Evolutionary conservation across 1,140 invertebrate species (phyloP).

Genomic region (Calephelis nemesis): DNA sequence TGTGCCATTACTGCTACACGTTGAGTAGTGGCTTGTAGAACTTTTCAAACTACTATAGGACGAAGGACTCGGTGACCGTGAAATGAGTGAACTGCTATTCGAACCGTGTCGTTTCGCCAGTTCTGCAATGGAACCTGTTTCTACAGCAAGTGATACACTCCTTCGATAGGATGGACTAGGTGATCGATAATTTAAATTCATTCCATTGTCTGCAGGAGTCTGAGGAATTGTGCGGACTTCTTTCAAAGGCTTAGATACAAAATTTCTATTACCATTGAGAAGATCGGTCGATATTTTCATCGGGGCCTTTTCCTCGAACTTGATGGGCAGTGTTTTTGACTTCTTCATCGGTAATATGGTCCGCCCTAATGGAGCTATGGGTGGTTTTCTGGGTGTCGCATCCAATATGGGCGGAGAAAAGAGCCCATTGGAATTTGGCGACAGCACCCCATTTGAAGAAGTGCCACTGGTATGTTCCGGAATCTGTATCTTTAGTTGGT

Average conservation of each 20-base stretch:
- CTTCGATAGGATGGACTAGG: conserved; percentile 67
- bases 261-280: conserved; percentile 61
- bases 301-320: conserved; percentile 64
- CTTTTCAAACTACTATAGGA: conserved; percentile 66
- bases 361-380: conserved; percentile 52
- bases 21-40: conserved; percentile 69
- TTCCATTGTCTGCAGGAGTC: conserved; percentile 48
- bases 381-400: conserved; percentile 62
- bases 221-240: conserved; percentile 68
- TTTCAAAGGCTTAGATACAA: conserved; percentile 70
- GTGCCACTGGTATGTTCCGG: conserved; percentile 49
- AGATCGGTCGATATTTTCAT: conserved; percentile 49
- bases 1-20: conserved; percentile 71
- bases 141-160: conserved; percentile 66
- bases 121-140: conserved; percentile 74
- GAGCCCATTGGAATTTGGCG: conserved; percentile 53
- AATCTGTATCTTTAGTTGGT: conserved; percentile 55
- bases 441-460: conserved; percentile 45
- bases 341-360: conserved; percentile 71
- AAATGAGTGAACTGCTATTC: conserved; percentile 49
- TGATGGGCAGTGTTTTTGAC: conserved; percentile 71
- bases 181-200: conserved; percentile 55
- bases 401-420: conserved; percentile 65
- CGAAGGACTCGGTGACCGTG: conserved; percentile 69
- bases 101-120: conserved; percentile 64